These are phyloP conservation scores for Trematomus loennbergii DNA, from an alignment of 2,113 vertebrate species.

Conservation along the genomic window DNA sequence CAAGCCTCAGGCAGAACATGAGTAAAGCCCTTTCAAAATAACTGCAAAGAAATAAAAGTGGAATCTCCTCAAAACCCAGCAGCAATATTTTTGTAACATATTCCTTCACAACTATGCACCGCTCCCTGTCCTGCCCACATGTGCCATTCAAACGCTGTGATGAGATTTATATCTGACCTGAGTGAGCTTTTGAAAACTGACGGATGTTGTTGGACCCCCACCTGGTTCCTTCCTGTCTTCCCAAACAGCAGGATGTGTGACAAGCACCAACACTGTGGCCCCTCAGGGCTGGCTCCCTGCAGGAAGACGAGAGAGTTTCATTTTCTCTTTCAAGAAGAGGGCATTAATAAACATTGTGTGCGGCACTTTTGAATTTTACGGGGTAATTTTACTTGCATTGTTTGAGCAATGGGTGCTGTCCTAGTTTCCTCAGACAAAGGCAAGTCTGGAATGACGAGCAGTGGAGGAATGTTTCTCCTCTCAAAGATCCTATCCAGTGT, in stretches of 20 bases:
- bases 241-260: slow-evolving; percentile 45
- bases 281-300: slow-evolving; percentile 39
- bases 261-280: slow-evolving; percentile 16
- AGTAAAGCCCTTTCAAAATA: slow-evolving; percentile 16
- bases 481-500: neutral
- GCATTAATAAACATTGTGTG: slow-evolving; percentile 60
- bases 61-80: slow-evolving; percentile 2
- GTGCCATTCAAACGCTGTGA: slow-evolving; percentile 6
- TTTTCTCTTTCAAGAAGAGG: slow-evolving; percentile 53
- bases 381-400: neutral
- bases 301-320: slow-evolving; percentile 41
- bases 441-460: slow-evolving; percentile 25
- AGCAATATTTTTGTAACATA: slow-evolving; percentile 23
- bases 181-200: slow-evolving; percentile 10
- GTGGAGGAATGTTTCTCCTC: neutral
- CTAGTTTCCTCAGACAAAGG: slow-evolving; percentile 17
- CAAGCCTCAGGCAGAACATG: slow-evolving; percentile 46
- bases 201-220: slow-evolving; percentile 51
- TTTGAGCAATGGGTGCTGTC: slow-evolving; percentile 29
- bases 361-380: slow-evolving; percentile 12
- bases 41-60: slow-evolving; percentile 10
- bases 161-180: slow-evolving; percentile 17
- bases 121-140: neutral
- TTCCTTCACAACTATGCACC: slow-evolving; percentile 10
- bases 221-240: slow-evolving; percentile 48